Percentiles rank a stretch among this genome's conserved stretches.
Evolutionary conservation across 1,140 invertebrate genomes (phyloP).

Genomic region (Delia radicum): DNA sequence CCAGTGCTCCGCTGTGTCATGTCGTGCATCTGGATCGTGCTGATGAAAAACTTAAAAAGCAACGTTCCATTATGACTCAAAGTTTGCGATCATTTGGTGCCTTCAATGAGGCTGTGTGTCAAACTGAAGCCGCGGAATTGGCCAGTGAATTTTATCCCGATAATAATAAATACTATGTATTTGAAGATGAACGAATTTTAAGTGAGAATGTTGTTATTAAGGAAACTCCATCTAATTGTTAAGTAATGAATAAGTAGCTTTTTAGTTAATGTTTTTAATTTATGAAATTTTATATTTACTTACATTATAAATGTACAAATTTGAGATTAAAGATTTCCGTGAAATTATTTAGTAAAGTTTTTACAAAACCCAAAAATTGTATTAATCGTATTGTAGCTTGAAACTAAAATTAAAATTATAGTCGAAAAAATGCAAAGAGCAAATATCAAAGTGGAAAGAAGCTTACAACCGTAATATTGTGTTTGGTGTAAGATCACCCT

Average conservation of each 20-base stretch:
- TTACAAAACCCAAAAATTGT: not conserved
- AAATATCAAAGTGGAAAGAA: no score
- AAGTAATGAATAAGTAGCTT: not conserved
- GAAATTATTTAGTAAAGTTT: not conserved
- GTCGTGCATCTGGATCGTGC: constrained; percentile 11
- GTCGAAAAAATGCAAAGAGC: no score
- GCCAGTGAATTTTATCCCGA: constrained; percentile 26
- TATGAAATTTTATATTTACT: not conserved
- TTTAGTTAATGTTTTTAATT: not conserved
- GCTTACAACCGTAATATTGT: no score
- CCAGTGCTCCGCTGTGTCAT: constrained; percentile 19
- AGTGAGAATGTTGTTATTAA: not conserved
- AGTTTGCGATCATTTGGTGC: constrained; percentile 49
- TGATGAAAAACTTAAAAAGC: not conserved
- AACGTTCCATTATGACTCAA: constrained; percentile 14
- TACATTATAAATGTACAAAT: not conserved
- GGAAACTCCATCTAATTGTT: not conserved
- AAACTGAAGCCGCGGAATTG: constrained; percentile 29
- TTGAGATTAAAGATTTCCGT: not conserved
- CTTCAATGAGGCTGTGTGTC: constrained; percentile 55
- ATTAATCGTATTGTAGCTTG: no score
- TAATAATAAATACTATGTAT: constrained; percentile 29
- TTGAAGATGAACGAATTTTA: constrained; percentile 27
- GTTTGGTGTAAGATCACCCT: no score
- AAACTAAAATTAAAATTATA: no score